Percentiles rank a stretch among this genome's conserved stretches.
phyloP scores from a whole-genome alignment of 1,140 invertebrate species.

The Lethocerus indicus region DNA sequence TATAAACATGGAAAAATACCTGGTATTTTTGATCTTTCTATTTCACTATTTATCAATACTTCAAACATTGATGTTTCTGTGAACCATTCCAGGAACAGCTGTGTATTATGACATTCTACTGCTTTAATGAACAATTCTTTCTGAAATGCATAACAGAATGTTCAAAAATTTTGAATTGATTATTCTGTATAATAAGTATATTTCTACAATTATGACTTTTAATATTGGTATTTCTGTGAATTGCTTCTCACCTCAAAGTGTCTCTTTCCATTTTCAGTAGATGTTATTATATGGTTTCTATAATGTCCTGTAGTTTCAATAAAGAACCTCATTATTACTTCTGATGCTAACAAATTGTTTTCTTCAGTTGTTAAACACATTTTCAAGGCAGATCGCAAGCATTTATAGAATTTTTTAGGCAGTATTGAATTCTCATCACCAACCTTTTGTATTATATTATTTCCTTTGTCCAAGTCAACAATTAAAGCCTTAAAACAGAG shows the following conservation, averaged over 20 bases:
- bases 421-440: conserved; percentile 46
- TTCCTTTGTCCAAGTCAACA: conserved; percentile 43
- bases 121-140: conserved; percentile 41
- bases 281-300: conserved; percentile 21
- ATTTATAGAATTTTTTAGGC: conserved; percentile 37
- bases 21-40: conserved; percentile 11
- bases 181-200: background rate
- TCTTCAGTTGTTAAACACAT: conserved; percentile 26
- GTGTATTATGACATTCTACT: conserved; percentile 38
- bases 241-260: conserved; percentile 13
- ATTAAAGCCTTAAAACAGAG: conserved; percentile 36
- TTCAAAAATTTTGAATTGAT: background rate
- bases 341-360: conserved; percentile 26
- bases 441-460: conserved; percentile 29
- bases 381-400: conserved; percentile 39
- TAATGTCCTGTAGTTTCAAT: conserved; percentile 44
- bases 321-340: conserved; percentile 48
- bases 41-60: conserved; percentile 22
- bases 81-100: conserved; percentile 65
- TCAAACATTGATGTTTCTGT: conserved; percentile 65
- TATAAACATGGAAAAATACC: conserved; percentile 11
- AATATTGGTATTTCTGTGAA: background rate
- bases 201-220: background rate
- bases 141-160: conserved; percentile 25
- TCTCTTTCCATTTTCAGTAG: conserved; percentile 3